Evolutionary conservation across 2,113 vertebrate species (phyloP).

Genomic region (Chaenogobius annularis): DNA sequence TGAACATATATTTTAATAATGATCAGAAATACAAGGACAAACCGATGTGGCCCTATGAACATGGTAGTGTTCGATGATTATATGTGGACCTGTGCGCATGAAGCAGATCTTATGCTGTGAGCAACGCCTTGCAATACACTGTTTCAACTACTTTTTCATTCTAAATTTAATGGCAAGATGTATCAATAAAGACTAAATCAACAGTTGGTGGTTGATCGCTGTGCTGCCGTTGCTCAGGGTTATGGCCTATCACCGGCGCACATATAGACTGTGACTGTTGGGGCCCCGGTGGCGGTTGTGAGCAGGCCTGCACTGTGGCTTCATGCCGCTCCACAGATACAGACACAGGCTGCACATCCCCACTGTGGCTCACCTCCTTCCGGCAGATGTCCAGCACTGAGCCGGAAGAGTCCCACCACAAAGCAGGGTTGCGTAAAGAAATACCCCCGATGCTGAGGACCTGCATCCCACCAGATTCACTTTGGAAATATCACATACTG

Average conservation of each 20-base stretch:
- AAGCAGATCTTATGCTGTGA: not conserved
- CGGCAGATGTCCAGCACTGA: conserved; percentile 87
- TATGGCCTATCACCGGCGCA: conserved; percentile 3
- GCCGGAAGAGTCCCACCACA: conserved; percentile 84
- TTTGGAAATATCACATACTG: conserved; percentile 33
- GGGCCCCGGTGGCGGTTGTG: conserved; percentile 70
- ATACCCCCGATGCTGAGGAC: conserved; percentile 45
- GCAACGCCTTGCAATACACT: not conserved
- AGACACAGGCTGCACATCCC: conserved; percentile 79
- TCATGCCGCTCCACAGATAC: conserved; percentile 71
- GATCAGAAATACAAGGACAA: not conserved
- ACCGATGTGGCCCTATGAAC: no score
- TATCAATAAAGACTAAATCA: not conserved
- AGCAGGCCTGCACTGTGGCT: conserved; percentile 81
- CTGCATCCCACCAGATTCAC: conserved; percentile 19
- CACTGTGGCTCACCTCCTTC: conserved; percentile 89
- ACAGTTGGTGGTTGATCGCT: conserved; percentile 2
- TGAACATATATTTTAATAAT: not conserved
- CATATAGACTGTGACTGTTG: conserved; percentile 60
- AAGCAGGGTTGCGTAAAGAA: conserved; percentile 80
- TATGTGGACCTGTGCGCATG: not conserved
- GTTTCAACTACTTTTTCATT: not conserved
- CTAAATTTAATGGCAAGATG: not conserved
- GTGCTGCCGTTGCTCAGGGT: not conserved
- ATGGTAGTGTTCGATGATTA: not conserved